Evolutionary conservation across 2,113 vertebrate species (phyloP), one percentile per base, ranked within the genome.

Genomic region (Paramormyrops kingsleyae): DNA sequence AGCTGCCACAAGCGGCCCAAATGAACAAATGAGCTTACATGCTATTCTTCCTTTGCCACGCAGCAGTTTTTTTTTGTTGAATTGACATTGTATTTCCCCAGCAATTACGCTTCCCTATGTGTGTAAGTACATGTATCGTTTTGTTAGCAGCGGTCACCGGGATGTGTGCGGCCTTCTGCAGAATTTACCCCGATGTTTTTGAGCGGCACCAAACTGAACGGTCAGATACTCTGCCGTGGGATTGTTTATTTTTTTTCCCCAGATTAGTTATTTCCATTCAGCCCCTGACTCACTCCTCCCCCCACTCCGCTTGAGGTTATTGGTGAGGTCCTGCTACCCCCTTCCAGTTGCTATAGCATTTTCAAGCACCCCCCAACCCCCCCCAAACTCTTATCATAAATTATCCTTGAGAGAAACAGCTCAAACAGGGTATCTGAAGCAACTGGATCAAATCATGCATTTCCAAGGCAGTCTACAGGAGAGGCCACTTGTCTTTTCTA

Each of bases 21-120:
- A 99, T 99, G 98, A 99, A 99, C 98, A 99, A 84, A 99, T 99
- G 99, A 99, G 97, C 97, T 99, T 99, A 99, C 98, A 97, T 98
- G 98, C 98, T 99, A 99, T 98, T 99, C 97, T 96, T 95, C 95
- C 95, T 97, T 95, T 96, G 95, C 97, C 95, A 92, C 96, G 95
- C 97, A 93, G 96, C 96, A 96, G 97, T 50, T 97, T 97, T 80
- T 74, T 77, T 97, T 96, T 97, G 96, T 97, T 97, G 97, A 97
- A 95, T 97, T 97, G 97, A 97, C 97, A 97, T 97, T 96, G 96
- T 96, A 96, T 97, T 97, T 96, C 96, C 96, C 97, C 97, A 96
- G 96, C 95, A 95, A 96, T 95, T 97, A 96, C 96, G 97, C 96
- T 95, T 96, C 93, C 95, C 95, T 96, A 95, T 94, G 96, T 97